Base-by-base conservation (phyloP, 2,113 vertebrate species). In the Dermatemys mawii region DNA sequence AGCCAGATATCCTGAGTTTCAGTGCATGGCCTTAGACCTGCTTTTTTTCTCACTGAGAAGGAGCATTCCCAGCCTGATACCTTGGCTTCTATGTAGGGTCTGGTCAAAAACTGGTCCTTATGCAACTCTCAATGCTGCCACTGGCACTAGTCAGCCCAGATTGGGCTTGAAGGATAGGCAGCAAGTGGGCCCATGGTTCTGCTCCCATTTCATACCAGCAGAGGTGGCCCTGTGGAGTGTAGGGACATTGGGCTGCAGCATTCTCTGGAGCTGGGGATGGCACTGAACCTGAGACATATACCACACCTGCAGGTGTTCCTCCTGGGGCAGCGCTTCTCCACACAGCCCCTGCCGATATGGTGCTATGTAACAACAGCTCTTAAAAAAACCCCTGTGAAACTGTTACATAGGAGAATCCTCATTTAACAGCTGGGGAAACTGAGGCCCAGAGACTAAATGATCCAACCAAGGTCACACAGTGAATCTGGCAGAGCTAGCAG, bases 171-270 rank as follows among this genome's bases (percentile, higher is more conserved):
- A 84, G 35, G 24, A 19, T 17, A 91, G 35, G 14, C 11, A 57
- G 41, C 22, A 76, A 76, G n/a, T 70, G 1, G 12, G 46, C 5
- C 2, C 35, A 67, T n/a, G 17, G 35, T 19, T n/a, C 35, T 67
- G 35, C 63, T 67, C 57, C 63, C 14, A 17, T n/a, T n/a, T 67
- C 63, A 60, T 32, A 21, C 63, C 16, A 21, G 32, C 35, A 67
- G 63, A 67, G 35, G 16, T n/a, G 35, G 35, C 6, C 35, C 32
- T n/a, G 16, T 60, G 14, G 35, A 8, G 63, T 67, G 17, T 32
- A n/a, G 63, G 19, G 3, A 8, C 8, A 6, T 83, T 79, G 6
- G 48, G 4, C 38, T 78, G 22, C 4, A 3, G 0, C 0, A 48
- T 80, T 79, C 3, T 26, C 3, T 14, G 19, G 16, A 6, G 2